Base-by-base conservation (phyloP, 2,113 vertebrate species). In the human region DNA sequence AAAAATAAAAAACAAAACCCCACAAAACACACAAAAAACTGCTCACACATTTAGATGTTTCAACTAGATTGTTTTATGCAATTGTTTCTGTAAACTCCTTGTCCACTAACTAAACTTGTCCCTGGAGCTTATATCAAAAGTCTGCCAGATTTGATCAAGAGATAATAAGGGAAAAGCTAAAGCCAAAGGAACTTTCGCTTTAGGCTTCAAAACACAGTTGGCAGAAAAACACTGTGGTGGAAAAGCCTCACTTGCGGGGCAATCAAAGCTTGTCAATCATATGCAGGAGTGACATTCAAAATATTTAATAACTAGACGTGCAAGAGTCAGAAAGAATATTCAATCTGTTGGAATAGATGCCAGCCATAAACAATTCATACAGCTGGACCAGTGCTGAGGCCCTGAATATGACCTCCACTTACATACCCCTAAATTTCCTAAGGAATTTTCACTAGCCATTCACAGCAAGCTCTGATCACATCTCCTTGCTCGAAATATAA, bases 51-150 rank as follows among this genome's bases (percentile, higher is more conserved):
- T 95, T 80, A 88, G 14, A 55, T 90, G 11, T 66, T 50, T 90
- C 88, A 85, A n/a, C 45, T 68, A 38, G 70, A 73, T 79, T 55
- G 95, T 96, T 91, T 93, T n/a, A 20, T n/a, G 40, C 93, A 80
- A 87, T 84, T 82, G 4, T 75, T 92, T 96, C 40, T 92, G 55
- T 30, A 73, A 73, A 78, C 50, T 48, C 64, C 22, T 43, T 82
- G 40, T 61, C 59, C 38, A 16, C 18, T 84, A 73, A 48, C n/a
- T n/a, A n/a, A n/a, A n/a, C 48, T 25, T 78, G 43, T 91, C 61
- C 43, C 64, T 90, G 48, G 32, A 76, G 89, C 30, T 86, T 43
- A 64, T 10, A 86, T 12, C 52, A 35, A 83, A 92, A 72, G 3
- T 81, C 80, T 90, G 30, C 40, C 70, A 81, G 50, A 7, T 76